A percentile compares a stretch with the other conserved stretches of the same genome.
These are phyloP conservation scores for Dasypus novemcinctus DNA, from an alignment of 2,113 vertebrate species.

Conservation along the genomic window DNA sequence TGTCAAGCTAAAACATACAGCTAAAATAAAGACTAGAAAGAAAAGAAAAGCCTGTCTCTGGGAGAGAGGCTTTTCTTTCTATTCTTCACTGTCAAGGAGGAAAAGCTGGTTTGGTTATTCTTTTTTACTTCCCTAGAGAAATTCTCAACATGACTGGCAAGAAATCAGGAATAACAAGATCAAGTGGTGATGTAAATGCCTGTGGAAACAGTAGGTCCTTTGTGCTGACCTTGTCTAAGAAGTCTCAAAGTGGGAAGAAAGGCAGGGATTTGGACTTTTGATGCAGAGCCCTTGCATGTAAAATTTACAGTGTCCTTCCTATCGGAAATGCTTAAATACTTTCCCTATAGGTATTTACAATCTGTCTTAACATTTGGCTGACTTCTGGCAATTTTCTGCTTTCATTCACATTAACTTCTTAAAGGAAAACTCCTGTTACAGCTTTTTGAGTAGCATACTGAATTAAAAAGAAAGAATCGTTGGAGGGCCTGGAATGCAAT, in stretches of 20 bases:
- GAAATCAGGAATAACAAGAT: constrained; percentile 84
- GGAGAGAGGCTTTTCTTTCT: constrained; percentile 49
- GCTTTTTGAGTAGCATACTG: constrained; percentile 50
- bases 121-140: constrained; percentile 77
- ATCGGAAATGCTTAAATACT: constrained; percentile 70
- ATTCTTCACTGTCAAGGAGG: constrained; percentile 74
- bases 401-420: constrained; percentile 62
- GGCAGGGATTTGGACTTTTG: constrained; percentile 73
- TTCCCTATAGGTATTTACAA: constrained; percentile 65
- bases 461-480: constrained; percentile 68
- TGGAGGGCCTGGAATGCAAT: constrained; percentile 17
- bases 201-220: constrained; percentile 81
- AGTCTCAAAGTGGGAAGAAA: constrained; percentile 77
- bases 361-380: constrained; percentile 63
- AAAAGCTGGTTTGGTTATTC: constrained; percentile 76
- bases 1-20: constrained; percentile 67
- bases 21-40: constrained; percentile 41
- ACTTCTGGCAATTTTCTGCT: constrained; percentile 67
- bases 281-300: constrained; percentile 58
- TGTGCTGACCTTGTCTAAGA: constrained; percentile 80
- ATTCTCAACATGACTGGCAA: constrained; percentile 83
- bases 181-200: constrained; percentile 79
- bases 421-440: constrained; percentile 44
- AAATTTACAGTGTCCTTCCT: constrained; percentile 73
- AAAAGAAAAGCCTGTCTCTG: constrained; percentile 27